Evolutionary conservation across 2,113 vertebrate species (phyloP), one percentile per base, ranked within the genome.

Genomic region (Onychorhynchus coronatus): DNA sequence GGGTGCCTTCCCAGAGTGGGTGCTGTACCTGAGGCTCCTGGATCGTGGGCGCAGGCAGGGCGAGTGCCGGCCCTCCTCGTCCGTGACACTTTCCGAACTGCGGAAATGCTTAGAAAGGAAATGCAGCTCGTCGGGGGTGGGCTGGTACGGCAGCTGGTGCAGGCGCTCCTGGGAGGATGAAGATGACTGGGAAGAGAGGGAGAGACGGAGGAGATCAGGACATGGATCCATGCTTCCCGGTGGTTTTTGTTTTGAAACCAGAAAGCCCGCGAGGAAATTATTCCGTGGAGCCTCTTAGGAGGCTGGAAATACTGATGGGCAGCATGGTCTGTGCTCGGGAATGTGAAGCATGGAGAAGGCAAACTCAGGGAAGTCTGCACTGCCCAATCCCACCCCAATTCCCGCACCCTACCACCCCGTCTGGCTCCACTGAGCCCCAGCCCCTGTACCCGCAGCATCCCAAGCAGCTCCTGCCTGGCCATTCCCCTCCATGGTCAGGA

Each of bases 51-150:
- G 98, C 58, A 99, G 98, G 96, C 98, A 98, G 3, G 99, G 98
- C 0, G 99, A 98, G 61, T 97, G 98, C 70, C 98, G 92, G 7
- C 99, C 99, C 11, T 99, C 99, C 89, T 99, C 99, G 2, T 98
- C 98, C 3, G 98, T 98, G 4, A 98, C 98, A 73, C 98, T 99
- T 97, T 99, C 99, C 0, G 99, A 98, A 96, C 99, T 99, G 94
- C 99, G 98, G 97, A 99, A 99, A 96, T 99, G 99, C 97, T 98
- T 99, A 96, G 99, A 99, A 91, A 99, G 98, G 97, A 99, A 99
- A 97, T 98, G 98, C 73, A 99, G 98, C 97, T 99, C 99, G n/a
- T 99, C 99, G 12, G 99, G 98, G 3, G 99, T 99, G 37, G 99
- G 99, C 91, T 99, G 99, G 98, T 98, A 99, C 58, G 99, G 99